Conservation (phyloP, 30 jellyfish, hydroid and myxozoan species). For the Clytia hemisphaerica region DNA sequence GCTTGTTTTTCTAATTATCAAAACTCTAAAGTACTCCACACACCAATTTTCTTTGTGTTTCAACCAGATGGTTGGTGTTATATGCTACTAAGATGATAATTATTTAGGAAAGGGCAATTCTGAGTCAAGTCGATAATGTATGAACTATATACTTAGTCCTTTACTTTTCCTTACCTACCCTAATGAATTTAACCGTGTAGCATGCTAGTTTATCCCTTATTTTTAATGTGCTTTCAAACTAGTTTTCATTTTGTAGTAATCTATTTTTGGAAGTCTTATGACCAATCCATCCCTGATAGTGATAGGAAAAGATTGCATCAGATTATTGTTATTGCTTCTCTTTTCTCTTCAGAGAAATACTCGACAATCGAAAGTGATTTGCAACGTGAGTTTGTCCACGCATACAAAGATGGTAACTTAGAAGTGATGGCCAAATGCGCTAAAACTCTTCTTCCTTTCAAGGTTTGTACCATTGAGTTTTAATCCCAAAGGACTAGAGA, state of each 20-base stretch:
- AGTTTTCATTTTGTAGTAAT: too few relatives aligned
- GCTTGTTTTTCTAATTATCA: neutral
- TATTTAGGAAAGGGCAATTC: too few relatives aligned
- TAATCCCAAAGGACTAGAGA: too few relatives aligned
- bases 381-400: conserved; percentile 60
- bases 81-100: neutral
- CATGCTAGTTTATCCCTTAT: too few relatives aligned
- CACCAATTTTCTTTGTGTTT: neutral
- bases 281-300: too few relatives aligned
- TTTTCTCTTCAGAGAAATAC: conserved; percentile 45
- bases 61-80: neutral
- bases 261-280: too few relatives aligned
- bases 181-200: too few relatives aligned
- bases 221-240: too few relatives aligned
- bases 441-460: conserved; percentile 74
- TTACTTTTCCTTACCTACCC: too few relatives aligned
- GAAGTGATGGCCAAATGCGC: conserved; percentile 93
- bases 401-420: conserved; percentile 65
- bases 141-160: too few relatives aligned
- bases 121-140: too few relatives aligned
- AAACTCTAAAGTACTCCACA: neutral
- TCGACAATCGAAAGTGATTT: conserved; percentile 63
- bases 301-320: neutral
- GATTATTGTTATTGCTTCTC: neutral
- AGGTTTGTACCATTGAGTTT: conserved; percentile 69